These are phyloP conservation scores for Nibea albiflora DNA, from an alignment of 2,113 vertebrate species.

Conservation along the genomic window DNA sequence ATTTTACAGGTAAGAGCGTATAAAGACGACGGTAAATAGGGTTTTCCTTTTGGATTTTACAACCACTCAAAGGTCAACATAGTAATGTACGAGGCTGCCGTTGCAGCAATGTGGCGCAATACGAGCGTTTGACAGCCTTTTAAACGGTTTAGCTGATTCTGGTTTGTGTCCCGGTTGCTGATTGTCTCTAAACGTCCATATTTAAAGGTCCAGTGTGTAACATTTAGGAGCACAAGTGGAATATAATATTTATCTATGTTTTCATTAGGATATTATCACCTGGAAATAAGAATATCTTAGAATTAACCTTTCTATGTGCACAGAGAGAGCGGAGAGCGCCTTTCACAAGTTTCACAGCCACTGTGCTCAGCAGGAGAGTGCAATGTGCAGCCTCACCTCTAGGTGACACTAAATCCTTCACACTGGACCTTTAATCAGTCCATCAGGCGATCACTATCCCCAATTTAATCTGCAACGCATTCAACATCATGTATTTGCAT, in stretches of 20 bases:
- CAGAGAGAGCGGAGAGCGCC: too few relatives aligned
- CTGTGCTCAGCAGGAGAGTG: too few relatives aligned
- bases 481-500: too few relatives aligned
- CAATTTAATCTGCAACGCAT: background rate
- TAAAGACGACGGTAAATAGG: constrained; percentile 9
- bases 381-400: too few relatives aligned
- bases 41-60: constrained; percentile 8
- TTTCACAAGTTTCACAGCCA: too few relatives aligned
- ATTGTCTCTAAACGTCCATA: background rate
- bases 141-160: background rate
- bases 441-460: background rate
- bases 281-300: too few relatives aligned
- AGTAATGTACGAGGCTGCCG: background rate
- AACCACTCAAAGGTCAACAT: constrained; percentile 3
- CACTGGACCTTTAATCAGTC: too few relatives aligned
- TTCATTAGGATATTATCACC: too few relatives aligned
- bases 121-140: background rate
- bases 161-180: background rate
- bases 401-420: too few relatives aligned
- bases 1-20: constrained; percentile 36
- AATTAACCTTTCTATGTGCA: too few relatives aligned
- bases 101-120: background rate
- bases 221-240: too few relatives aligned
- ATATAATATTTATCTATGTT: too few relatives aligned
- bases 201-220: background rate